Evolutionary conservation across 2,113 vertebrate genomes (phyloP).

Genomic region (Nymphicus hollandicus): DNA sequence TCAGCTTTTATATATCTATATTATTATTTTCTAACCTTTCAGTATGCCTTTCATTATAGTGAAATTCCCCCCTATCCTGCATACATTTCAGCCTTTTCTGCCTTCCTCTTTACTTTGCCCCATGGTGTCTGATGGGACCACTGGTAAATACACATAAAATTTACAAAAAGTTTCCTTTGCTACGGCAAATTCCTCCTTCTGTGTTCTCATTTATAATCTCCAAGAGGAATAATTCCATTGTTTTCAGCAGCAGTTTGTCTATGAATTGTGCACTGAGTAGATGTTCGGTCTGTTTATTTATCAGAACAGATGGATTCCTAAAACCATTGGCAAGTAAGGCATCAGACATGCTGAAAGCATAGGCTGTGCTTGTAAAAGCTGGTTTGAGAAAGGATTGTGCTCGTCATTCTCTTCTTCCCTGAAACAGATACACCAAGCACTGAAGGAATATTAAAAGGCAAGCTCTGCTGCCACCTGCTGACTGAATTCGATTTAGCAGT

Average conservation of each 20-base stretch:
- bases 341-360: neutral
- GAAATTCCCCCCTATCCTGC: neutral
- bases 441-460: neutral
- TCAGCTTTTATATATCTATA: neutral
- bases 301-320: neutral
- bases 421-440: neutral
- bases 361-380: neutral
- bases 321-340: neutral
- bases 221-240: neutral
- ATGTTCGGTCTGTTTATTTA: neutral
- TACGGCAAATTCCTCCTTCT: neutral
- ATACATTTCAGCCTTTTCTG: neutral
- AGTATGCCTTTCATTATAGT: neutral
- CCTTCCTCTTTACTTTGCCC: neutral
- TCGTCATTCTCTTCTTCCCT: neutral
- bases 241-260: neutral
- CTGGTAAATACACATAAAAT: neutral
- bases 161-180: neutral
- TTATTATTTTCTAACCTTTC: neutral
- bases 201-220: neutral
- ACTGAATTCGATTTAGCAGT: neutral
- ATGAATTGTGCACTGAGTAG: neutral
- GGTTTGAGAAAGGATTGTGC: neutral
- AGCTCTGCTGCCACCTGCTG: conserved; percentile 65
- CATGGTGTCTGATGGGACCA: neutral